Conservation (phyloP, 2,888 invertebrate genomes). For the Sphaerophoria taeniata region DNA sequence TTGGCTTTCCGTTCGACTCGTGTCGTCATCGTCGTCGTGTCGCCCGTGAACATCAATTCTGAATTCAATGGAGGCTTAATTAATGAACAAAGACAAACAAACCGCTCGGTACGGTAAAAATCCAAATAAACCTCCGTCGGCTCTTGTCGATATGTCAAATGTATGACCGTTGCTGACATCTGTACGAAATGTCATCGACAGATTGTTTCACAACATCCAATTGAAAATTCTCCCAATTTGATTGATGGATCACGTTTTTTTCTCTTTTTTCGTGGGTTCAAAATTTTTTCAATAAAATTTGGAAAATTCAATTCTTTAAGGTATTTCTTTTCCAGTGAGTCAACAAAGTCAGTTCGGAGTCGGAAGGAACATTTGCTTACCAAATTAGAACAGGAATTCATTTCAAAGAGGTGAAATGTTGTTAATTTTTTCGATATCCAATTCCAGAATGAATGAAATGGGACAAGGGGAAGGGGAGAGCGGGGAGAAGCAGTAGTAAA, state of each 20-base stretch:
- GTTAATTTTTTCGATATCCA: slow-evolving; percentile 28
- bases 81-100: slow-evolving; percentile 48
- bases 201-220: slow-evolving; percentile 56
- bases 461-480: neutral
- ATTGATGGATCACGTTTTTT: slow-evolving; percentile 68
- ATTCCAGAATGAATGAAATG: slow-evolving; percentile 17
- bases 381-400: slow-evolving; percentile 35
- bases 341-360: neutral
- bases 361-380: slow-evolving; percentile 3
- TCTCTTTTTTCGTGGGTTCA: slow-evolving; percentile 28
- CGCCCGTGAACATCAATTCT: neutral
- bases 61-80: slow-evolving; percentile 52
- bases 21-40: no score
- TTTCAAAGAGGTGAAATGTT: slow-evolving; percentile 22
- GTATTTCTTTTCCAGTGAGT: slow-evolving; percentile 15
- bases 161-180: slow-evolving; percentile 62
- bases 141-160: slow-evolving; percentile 34
- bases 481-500: neutral
- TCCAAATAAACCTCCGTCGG: neutral
- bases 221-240: slow-evolving; percentile 47
- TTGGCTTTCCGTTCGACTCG: neutral
- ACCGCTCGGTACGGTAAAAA: neutral
- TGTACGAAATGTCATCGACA: slow-evolving; percentile 64
- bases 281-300: slow-evolving; percentile 43
- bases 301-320: slow-evolving; percentile 43